A percentile compares a stretch with the other conserved stretches of the same genome.
These are phyloP conservation scores for Montipora capricornis DNA, from an alignment of 64 coral and sea anemone genomes.

Conservation along the genomic window DNA sequence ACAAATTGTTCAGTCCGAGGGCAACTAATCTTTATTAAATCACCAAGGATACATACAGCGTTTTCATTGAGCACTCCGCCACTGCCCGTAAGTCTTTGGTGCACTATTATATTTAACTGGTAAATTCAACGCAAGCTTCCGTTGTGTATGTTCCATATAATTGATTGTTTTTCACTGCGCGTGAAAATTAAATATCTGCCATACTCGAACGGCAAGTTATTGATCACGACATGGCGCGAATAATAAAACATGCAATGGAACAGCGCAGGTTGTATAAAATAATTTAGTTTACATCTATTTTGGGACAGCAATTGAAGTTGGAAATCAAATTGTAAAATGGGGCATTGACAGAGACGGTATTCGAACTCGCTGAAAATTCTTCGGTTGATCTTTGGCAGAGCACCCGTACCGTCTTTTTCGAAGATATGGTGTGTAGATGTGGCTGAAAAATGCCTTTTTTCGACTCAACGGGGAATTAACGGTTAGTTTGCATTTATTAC, in stretches of 20 bases:
- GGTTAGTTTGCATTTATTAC: conserved; percentile 42
- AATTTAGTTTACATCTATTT: conserved; percentile 19
- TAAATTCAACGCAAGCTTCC: neutral
- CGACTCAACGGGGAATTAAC: neutral
- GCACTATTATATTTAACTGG: neutral
- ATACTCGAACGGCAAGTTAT: neutral
- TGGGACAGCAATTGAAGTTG: conserved; percentile 21
- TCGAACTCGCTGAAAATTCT: neutral
- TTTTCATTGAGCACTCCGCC: neutral
- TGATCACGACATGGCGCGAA: neutral
- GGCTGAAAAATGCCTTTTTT: neutral
- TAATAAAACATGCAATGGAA: conserved; percentile 44
- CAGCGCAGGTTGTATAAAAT: neutral
- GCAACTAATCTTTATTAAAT: conserved; percentile 18
- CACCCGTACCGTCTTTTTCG: neutral
- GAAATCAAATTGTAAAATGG: conserved; percentile 17
- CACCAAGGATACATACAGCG: neutral
- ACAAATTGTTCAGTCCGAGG: neutral
- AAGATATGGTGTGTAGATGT: neutral
- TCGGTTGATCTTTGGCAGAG: neutral
- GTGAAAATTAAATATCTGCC: neutral
- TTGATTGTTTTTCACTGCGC: neutral
- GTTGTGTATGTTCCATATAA: too few relatives aligned
- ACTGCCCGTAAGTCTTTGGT: neutral
- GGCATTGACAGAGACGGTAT: neutral